Conservation (phyloP, 2,113 vertebrate species). For the Beaufortia kweichowensis region DNA sequence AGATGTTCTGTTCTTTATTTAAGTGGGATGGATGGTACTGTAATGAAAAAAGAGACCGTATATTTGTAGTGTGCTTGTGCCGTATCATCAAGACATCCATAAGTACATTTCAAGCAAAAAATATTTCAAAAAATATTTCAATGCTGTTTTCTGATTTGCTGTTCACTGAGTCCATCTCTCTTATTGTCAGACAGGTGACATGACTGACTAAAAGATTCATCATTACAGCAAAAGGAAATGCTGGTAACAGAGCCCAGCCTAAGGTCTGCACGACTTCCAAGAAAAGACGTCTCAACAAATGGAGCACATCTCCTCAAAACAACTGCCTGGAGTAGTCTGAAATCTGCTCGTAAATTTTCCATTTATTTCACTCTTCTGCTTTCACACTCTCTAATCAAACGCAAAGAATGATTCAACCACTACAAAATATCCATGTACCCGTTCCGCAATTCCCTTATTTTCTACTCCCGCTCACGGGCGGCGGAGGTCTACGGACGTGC, state of each 20-base stretch:
- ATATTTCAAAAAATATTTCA: no score
- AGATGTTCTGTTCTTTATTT: slow-evolving; percentile 16
- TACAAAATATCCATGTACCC: neutral
- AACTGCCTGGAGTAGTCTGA: neutral
- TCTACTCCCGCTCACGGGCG: neutral
- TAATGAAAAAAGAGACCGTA: slow-evolving; percentile 2
- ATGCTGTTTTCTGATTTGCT: slow-evolving; percentile 45
- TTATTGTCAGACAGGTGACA: slow-evolving; percentile 34
- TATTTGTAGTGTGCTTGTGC: neutral
- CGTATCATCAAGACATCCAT: slow-evolving; percentile 42
- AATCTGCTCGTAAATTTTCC: slow-evolving; percentile 22
- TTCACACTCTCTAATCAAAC: slow-evolving; percentile 25
- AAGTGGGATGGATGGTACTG: neutral
- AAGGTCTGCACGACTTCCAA: neutral
- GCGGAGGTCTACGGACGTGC: slow-evolving; percentile 7
- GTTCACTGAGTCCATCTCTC: slow-evolving; percentile 19
- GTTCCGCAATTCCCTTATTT: neutral
- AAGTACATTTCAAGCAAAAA: slow-evolving; percentile 38
- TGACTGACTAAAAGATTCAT: no score
- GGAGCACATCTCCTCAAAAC: slow-evolving; percentile 41
- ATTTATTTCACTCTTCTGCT: slow-evolving; percentile 25
- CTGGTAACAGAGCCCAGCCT: neutral
- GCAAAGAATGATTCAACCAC: slow-evolving; percentile 7
- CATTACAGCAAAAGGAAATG: no score
- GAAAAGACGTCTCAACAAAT: slow-evolving; percentile 33